A percentile compares a stretch with the other conserved stretches of the same genome.
phyloP scores from a whole-genome alignment of 2,797 vertebrate species.

The Hapalemur alaotrensis region DNA sequence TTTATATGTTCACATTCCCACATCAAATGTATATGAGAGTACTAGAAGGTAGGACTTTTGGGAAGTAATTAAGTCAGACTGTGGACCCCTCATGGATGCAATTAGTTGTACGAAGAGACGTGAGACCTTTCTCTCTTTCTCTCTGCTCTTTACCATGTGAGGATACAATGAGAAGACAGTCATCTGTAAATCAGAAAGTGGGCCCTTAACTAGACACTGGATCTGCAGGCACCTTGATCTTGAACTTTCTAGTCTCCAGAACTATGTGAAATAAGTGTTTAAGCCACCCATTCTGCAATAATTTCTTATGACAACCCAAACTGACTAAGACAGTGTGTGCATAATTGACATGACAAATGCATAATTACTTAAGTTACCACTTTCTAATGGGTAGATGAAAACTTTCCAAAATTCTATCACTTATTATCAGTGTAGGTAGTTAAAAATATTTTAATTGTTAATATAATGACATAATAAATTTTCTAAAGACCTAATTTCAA shows the following conservation, averaged over 20 bases:
- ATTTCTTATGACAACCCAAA: not conserved
- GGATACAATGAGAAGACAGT: not conserved
- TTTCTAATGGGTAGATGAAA: not conserved
- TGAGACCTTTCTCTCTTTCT: not conserved
- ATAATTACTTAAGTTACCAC: not conserved
- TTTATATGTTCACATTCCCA: not conserved
- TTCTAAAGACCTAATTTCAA: not conserved
- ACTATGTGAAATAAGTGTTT: not conserved
- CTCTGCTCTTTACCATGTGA: not conserved
- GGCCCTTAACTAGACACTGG: too few relatives aligned
- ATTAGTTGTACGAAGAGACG: not conserved
- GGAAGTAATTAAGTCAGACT: not conserved
- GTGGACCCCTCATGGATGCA: not conserved
- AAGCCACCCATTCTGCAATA: fast-evolving
- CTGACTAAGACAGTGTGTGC: not conserved
- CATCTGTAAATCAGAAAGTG: not conserved
- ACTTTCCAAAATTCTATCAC: not conserved
- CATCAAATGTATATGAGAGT: not conserved
- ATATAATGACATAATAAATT: not conserved
- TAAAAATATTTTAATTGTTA: not conserved
- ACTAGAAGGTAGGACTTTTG: not conserved
- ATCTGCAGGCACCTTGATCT: not conserved
- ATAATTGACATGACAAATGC: not conserved
- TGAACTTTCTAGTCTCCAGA: not conserved
- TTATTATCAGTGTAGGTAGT: not conserved